Conservation (phyloP, 2,797 vertebrate species). For the Moxostoma hubbsi region DNA sequence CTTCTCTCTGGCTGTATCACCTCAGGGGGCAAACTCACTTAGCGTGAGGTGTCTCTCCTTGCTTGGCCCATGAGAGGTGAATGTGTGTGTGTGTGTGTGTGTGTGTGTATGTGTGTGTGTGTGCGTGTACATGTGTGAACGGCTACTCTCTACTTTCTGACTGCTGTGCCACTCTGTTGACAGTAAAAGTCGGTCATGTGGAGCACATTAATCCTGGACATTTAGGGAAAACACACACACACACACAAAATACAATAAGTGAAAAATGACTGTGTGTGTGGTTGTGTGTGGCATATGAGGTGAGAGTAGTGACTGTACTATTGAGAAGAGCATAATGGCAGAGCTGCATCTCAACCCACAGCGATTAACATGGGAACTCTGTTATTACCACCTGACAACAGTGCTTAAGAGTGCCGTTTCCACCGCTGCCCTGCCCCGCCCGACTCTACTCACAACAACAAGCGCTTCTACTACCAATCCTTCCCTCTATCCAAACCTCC, state of each 20-base stretch:
- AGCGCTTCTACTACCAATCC: background rate
- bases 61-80: conserved; percentile 19
- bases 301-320: conserved; percentile 17
- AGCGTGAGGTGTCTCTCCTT: conserved; percentile 28
- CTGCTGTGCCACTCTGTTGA: conserved; percentile 46
- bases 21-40: conserved; percentile 8
- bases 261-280: conserved; percentile 10
- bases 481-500: background rate
- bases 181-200: conserved; percentile 56
- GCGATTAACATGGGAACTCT: conserved; percentile 67
- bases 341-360: conserved; percentile 43
- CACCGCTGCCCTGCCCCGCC: conserved; percentile 9
- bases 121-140: conserved; percentile 34
- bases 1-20: conserved; percentile 8
- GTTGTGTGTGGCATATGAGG: conserved; percentile 22
- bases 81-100: conserved; percentile 36
- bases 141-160: conserved; percentile 11
- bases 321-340: conserved; percentile 67
- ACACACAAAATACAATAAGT: background rate
- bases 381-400: conserved; percentile 71
- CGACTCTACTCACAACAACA: background rate
- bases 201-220: conserved; percentile 48
- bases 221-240: conserved; percentile 49
- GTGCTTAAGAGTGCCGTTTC: conserved; percentile 65
- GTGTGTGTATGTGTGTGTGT: conserved; percentile 35